A percentile compares a stretch with the other conserved stretches of the same genome.
These are phyloP conservation scores for Porites cylindrica DNA, from an alignment of 92 coral and sea anemone species.

Conservation along the genomic window DNA sequence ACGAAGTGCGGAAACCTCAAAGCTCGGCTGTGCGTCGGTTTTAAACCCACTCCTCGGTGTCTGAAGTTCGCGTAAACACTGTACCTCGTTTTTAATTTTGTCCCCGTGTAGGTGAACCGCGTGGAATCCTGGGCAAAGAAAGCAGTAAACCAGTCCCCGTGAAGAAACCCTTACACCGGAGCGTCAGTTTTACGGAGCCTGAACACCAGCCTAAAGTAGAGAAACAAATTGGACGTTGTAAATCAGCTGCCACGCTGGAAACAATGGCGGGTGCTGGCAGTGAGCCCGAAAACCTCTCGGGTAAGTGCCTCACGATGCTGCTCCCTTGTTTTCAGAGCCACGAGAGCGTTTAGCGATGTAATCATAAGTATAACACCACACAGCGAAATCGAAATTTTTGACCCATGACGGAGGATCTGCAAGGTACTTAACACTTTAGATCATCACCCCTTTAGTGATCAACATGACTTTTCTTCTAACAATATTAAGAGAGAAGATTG, in stretches of 20 bases:
- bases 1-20: too few relatives aligned
- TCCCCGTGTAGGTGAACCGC: conserved; percentile 19
- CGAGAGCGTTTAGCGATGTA: too few relatives aligned
- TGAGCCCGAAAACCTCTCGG: conserved; percentile 27
- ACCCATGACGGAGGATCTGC: too few relatives aligned
- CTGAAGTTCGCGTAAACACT: not conserved
- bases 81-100: not conserved
- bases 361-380: too few relatives aligned
- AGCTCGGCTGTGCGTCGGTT: too few relatives aligned
- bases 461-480: too few relatives aligned
- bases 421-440: too few relatives aligned
- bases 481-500: too few relatives aligned
- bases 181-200: conserved; percentile 81
- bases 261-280: conserved; percentile 39
- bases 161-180: conserved; percentile 67
- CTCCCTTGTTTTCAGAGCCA: too few relatives aligned
- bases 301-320: not conserved
- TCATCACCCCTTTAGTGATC: too few relatives aligned
- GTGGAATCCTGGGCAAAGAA: conserved; percentile 54
- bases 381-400: too few relatives aligned
- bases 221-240: conserved; percentile 71
- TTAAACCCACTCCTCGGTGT: not conserved
- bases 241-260: conserved; percentile 61
- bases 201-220: conserved; percentile 50
- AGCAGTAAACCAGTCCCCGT: conserved; percentile 60